phyloP scores from a whole-genome alignment of 2,888 invertebrate species.

The Eupithecia centaureata region DNA sequence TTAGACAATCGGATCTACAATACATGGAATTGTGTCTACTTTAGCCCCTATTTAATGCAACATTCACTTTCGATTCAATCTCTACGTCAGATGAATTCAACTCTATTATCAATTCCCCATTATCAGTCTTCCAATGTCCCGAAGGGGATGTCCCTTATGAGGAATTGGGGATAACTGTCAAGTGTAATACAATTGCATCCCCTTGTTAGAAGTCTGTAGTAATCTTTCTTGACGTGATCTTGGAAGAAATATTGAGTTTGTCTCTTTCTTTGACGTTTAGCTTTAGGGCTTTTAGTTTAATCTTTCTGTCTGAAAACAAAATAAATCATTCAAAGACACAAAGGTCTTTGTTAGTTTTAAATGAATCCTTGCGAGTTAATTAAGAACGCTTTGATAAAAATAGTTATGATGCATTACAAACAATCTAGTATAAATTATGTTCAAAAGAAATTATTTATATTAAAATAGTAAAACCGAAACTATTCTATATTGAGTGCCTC shows the following conservation, averaged over 20 bases:
- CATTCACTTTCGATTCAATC: not conserved
- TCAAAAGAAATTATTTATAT: too few species aligned
- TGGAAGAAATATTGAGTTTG: slow-evolving; percentile 41
- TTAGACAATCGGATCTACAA: not conserved
- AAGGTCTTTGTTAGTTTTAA: not conserved
- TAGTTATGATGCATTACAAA: not conserved
- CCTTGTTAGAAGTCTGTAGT: slow-evolving; percentile 50
- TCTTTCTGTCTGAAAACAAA: not conserved
- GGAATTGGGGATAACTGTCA: slow-evolving; percentile 65
- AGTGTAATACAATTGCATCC: slow-evolving; percentile 58
- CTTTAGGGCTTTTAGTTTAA: slow-evolving; percentile 12
- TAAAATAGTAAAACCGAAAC: not conserved
- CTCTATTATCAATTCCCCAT: slow-evolving; percentile 9
- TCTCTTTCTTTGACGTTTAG: slow-evolving; percentile 37
- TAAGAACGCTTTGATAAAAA: not conserved
- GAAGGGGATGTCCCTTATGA: slow-evolving; percentile 46
- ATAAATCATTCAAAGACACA: too few species aligned
- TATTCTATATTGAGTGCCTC: not conserved
- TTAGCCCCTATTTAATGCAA: not conserved
- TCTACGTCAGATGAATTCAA: slow-evolving; percentile 2
- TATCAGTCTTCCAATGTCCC: slow-evolving; percentile 7
- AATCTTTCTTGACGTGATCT: slow-evolving; percentile 45
- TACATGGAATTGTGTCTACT: not conserved
- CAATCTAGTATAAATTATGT: too few species aligned
- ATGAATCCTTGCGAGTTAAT: not conserved